Conservation (phyloP, 2,888 invertebrate genomes). For the Coenonympha glycerion region DNA sequence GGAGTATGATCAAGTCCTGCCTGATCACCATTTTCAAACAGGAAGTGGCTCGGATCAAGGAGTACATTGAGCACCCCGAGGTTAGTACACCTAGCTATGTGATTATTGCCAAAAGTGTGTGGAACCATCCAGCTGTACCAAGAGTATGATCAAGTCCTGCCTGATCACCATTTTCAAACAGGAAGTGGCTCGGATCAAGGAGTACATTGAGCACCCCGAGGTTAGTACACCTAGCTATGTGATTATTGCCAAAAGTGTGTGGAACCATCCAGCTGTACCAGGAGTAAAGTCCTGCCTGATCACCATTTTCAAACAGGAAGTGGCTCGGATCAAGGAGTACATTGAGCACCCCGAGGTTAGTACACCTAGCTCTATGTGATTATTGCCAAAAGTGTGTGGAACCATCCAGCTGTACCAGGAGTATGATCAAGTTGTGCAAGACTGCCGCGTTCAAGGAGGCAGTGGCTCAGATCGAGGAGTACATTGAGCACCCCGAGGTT, state of each 20-base stretch:
- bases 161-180: slow-evolving; percentile 86
- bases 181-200: slow-evolving; percentile 86
- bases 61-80: slow-evolving; percentile 83
- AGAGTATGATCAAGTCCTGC: slow-evolving; percentile 83
- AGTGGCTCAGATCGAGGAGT: slow-evolving; percentile 86
- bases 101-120: slow-evolving; percentile 79
- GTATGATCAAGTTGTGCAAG: slow-evolving; percentile 84
- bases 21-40: slow-evolving; percentile 86
- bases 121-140: slow-evolving; percentile 92
- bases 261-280: slow-evolving; percentile 92
- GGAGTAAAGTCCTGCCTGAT: slow-evolving; percentile 84
- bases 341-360: slow-evolving; percentile 81
- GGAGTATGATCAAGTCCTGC: slow-evolving; percentile 83
- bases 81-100: no score
- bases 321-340: slow-evolving; percentile 86
- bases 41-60: slow-evolving; percentile 86
- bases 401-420: slow-evolving; percentile 88
- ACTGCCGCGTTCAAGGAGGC: slow-evolving; percentile 86
- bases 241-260: slow-evolving; percentile 79
- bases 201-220: slow-evolving; percentile 83
- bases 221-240: no score
- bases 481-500: slow-evolving; percentile 82
- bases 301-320: slow-evolving; percentile 84
- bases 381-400: slow-evolving; percentile 84
- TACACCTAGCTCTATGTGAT: no score